Evolutionary conservation across 2,113 vertebrate species (phyloP), one percentile per base, ranked within the genome.

Genomic region (Blennius ocellaris): DNA sequence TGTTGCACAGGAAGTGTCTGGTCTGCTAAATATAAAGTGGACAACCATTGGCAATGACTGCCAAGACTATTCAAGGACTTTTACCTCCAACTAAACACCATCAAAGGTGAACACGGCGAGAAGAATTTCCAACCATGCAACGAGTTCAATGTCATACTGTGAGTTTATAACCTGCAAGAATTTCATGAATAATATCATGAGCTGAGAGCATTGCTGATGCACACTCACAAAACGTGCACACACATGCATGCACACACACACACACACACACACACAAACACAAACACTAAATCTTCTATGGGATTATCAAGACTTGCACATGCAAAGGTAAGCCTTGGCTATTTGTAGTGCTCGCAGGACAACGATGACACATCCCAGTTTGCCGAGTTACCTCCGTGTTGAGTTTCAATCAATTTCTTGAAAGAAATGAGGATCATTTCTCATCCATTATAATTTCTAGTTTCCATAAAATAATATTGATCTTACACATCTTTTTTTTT

Each of bases 271-370:
- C 2, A 30, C 64, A 57, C 64, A 48, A 38, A 60, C 64, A 48
- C 41, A 60, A 55, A 62, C 65, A 60, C 62, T 44, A 76, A 86
- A 82, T 78, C 83, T 84, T 85, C 76, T 43, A 17, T 37, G 51
- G 84, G 91, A 91, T 91, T 92, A 93, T 61, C n/a, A 0, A 82
- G 83, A 77, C 76, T 68, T 87, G 63, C 84, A 80, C 80, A 81
- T 90, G 82, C 77, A 82, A 90, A 79, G 80, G 83, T 92, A 92
- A 92, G 87, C 87, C 77, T 14, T 6, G 63, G 87, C 90, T 91
- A 92, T 93, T 92, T 92, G 77, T 76, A 90, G 90, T 73, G 50
- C 67, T 43, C 62, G 68, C 30, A 63, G 78, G 86, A 90, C 83
- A 81, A 78, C 81, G 72, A 87, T 82, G 69, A 90, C 78, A 78